A percentile compares a stretch with the other conserved stretches of the same genome.
Evolutionary conservation across 2,888 invertebrate genomes (phyloP).

Genomic region (Cantharis lateralis): DNA sequence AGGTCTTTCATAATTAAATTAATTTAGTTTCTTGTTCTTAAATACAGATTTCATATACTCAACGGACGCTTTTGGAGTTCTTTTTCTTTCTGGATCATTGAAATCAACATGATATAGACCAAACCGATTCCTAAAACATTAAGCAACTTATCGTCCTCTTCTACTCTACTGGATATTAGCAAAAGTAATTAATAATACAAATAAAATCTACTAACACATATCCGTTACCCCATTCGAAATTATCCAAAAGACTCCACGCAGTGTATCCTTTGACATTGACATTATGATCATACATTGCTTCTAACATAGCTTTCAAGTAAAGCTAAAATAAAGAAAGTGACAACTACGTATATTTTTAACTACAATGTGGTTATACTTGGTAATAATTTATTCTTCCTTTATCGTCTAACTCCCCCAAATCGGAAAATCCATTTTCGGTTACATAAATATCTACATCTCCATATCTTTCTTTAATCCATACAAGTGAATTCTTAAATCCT

Average conservation of each 20-base stretch:
- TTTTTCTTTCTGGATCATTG: neutral
- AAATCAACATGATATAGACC: neutral
- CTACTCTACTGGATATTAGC: neutral
- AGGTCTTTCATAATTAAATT: too few species aligned
- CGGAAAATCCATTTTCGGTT: conserved; percentile 64
- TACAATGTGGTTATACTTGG: conserved; percentile 14
- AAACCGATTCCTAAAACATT: neutral
- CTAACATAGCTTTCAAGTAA: conserved; percentile 38
- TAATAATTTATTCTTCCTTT: conserved; percentile 54
- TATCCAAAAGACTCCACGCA: conserved; percentile 47
- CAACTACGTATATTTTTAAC: neutral
- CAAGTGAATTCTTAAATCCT: conserved; percentile 61
- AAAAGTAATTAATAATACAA: too few species aligned
- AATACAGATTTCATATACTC: neutral
- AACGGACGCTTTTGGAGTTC: neutral
- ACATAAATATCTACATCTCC: conserved; percentile 60
- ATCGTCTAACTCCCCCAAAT: conserved; percentile 57
- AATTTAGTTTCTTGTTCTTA: neutral
- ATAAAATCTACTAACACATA: conserved; percentile 37
- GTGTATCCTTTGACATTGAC: conserved; percentile 42
- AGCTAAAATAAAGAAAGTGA: conserved; percentile 28
- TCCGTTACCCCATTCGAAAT: conserved; percentile 46
- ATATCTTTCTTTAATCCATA: conserved; percentile 52
- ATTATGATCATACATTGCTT: conserved; percentile 40
- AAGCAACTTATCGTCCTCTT: neutral